A percentile compares a stretch with the other conserved stretches of the same genome.
Conservation (phyloP, 2,797 vertebrate species). For the Bradypus variegatus region DNA sequence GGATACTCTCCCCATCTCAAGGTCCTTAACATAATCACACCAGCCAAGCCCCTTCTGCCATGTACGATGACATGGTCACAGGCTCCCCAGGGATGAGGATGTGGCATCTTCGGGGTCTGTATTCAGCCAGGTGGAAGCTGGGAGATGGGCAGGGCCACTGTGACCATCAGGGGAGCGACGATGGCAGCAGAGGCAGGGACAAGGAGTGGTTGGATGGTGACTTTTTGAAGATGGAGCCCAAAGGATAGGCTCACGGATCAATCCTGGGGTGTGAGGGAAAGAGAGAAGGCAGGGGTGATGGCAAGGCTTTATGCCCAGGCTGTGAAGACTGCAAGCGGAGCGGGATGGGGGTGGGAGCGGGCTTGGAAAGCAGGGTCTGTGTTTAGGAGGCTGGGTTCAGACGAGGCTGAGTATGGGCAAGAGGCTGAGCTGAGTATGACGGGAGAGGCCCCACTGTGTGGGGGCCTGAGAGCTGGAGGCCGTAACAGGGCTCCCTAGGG, state of each 20-base stretch:
- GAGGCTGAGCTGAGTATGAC: no score
- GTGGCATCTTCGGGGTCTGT: not conserved
- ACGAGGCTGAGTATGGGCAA: no score
- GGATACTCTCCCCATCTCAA: no score
- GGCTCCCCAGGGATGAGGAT: not conserved
- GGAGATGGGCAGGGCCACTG: not conserved
- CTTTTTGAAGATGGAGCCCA: not conserved
- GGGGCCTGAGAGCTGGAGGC: not conserved
- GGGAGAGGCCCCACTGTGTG: not conserved
- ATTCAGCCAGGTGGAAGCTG: not conserved
- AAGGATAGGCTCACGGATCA: not conserved
- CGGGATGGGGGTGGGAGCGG: not conserved
- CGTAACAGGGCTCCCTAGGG: not conserved
- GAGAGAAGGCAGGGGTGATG: not conserved
- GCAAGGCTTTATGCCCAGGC: no score
- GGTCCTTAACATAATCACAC: not conserved
- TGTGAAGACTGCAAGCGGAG: fast-evolving
- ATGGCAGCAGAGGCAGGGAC: not conserved
- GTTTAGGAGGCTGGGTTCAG: not conserved
- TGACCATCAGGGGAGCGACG: fast-evolving
- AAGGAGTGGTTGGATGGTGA: no score
- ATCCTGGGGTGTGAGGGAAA: not conserved
- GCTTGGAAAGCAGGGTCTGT: not conserved
- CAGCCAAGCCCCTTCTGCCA: not conserved
- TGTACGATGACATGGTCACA: not conserved